phyloP scores from a whole-genome alignment of 1,140 invertebrate species.

The Zaprionus davidi region DNA sequence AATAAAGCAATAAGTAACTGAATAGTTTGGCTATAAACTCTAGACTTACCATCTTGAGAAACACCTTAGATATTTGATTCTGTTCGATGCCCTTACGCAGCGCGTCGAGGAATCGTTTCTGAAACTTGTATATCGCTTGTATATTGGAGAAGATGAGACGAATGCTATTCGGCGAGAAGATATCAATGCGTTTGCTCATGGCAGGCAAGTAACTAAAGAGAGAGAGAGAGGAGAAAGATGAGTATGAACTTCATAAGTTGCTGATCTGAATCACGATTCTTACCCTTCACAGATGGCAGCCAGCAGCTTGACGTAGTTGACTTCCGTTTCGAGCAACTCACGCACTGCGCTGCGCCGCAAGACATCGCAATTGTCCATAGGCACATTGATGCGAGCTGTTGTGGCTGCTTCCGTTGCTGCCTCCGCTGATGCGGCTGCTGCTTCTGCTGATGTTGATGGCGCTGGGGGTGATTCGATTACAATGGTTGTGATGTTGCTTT shows the following conservation, averaged over 20 bases:
- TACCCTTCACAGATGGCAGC: conserved; percentile 81
- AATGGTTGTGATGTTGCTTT: conserved; percentile 79
- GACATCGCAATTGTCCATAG: conserved; percentile 50
- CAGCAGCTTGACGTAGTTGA: conserved; percentile 82
- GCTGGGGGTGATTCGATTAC: conserved; percentile 71
- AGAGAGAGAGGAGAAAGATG: not conserved
- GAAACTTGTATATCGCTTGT: conserved; percentile 77
- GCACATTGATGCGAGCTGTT: conserved; percentile 40
- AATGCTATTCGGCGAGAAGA: conserved; percentile 82
- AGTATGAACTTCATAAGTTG: not conserved
- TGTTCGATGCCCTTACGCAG: conserved; percentile 76
- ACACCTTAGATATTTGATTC: conserved; percentile 81
- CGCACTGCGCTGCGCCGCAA: conserved; percentile 74
- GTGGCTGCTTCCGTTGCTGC: not conserved
- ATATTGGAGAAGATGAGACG: conserved; percentile 83
- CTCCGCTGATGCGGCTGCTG: not conserved
- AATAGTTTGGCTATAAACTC: not conserved
- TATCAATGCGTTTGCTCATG: conserved; percentile 83
- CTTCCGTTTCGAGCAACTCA: conserved; percentile 80
- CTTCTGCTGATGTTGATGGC: not conserved
- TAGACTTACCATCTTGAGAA: conserved; percentile 76
- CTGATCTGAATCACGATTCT: conserved; percentile 32
- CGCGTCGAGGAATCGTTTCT: conserved; percentile 73
- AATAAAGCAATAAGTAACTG: not conserved
- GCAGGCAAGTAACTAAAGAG: conserved; percentile 73